A percentile compares a stretch with the other conserved stretches of the same genome.
Conservation (phyloP, 2,113 vertebrate species). For the Struthidea cinerea region DNA sequence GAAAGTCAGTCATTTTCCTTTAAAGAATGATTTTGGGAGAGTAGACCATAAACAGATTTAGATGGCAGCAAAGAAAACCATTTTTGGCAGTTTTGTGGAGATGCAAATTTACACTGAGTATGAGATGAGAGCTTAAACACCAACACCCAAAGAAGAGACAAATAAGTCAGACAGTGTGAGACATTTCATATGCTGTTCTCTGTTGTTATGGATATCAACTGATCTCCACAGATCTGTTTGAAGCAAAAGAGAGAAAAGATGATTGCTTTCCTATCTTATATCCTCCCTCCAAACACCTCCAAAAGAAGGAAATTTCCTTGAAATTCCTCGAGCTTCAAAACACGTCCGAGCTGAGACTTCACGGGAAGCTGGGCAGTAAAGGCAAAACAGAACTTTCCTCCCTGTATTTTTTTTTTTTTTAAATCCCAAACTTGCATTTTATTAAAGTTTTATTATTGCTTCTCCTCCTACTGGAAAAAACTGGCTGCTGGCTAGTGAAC, state of each 20-base stretch:
- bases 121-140: neutral
- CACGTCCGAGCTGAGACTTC: neutral
- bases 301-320: neutral
- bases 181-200: neutral
- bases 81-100: constrained; percentile 31
- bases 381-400: neutral
- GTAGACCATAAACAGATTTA: constrained; percentile 18
- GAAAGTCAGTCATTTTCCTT: constrained; percentile 20
- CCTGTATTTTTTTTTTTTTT: neutral
- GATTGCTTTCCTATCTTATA: neutral
- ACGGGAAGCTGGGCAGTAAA: neutral
- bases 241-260: neutral
- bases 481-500: neutral
- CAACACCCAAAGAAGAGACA: constrained; percentile 1
- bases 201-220: neutral
- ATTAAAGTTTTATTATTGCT: neutral
- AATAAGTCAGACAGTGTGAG: neutral
- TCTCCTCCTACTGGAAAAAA: neutral
- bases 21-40: constrained; percentile 20
- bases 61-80: constrained; percentile 41
- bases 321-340: neutral
- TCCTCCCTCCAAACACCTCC: neutral
- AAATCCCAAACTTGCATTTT: neutral
- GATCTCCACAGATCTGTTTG: neutral
- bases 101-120: neutral